Base-by-base conservation (phyloP, 92 coral and sea anemone genomes). In the Parazoanthus darwini region DNA sequence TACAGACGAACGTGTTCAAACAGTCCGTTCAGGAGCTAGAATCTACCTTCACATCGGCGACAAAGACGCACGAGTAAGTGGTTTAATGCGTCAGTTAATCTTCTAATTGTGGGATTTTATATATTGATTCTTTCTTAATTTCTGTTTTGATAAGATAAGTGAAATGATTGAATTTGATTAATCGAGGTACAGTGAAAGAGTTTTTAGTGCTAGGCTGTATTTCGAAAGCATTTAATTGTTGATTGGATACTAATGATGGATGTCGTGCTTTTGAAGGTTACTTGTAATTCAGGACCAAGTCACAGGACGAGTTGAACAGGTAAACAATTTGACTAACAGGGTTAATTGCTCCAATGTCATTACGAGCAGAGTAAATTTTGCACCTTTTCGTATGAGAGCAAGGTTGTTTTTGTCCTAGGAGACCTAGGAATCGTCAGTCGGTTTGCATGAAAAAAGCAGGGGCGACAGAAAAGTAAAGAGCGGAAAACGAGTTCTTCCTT, bases 251-350 rank as follows among this genome's bases (percentile, higher is more conserved):
- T 26, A 6, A 29, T 48, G 82, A 59, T 37, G 51, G 15, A 16
- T 85, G 68, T 38, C 1, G 26, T 8, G 11, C 26, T 43, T 14
- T 78, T 83, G 36, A 70, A 97, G 99, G 85, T 92, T 97, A 35
- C 88, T 97, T 39, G 93, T 94, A 7, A 95, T 97, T 46, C 99
- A 97, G 68, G 99, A 97, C 86, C 99, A 97, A 87, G 99, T 97
- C 11, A 89, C 98, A 20, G 98, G 98, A 50, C 99, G 98, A 22
- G 95, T 95, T 29, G 99, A 97, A 71, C 98, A 92, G 91, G 98
- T 94, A 43, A 86, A 81, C 26, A 23, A 78, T 39, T 67, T 38
- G 10, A 67, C 42, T 56, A 48, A 18, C 85, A 54, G 77, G 7
- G 25, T 63, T 63, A 14, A 22, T 20, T 63, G 8, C 70, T 1